phyloP scores from a whole-genome alignment of 2,888 invertebrate species.

The Emmelina monodactyla region DNA sequence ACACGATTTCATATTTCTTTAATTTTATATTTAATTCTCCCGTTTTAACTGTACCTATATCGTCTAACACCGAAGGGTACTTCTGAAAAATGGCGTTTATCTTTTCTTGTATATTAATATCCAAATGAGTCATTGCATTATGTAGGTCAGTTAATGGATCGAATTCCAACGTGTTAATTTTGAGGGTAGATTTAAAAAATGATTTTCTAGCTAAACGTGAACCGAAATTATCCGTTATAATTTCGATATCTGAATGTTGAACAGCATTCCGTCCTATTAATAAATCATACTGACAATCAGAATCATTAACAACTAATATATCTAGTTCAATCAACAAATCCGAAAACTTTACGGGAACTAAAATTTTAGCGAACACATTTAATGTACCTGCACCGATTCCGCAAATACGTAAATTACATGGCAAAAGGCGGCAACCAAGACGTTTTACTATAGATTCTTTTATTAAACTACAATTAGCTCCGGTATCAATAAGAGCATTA shows the following conservation, averaged over 20 bases:
- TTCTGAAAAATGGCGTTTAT: constrained; percentile 10
- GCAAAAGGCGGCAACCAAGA: constrained; percentile 7
- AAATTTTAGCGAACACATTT: constrained; percentile 11
- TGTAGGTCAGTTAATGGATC: background rate
- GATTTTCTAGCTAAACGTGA: too few relatives aligned
- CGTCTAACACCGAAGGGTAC: constrained; percentile 7
- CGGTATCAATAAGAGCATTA: constrained; percentile 15
- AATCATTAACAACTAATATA: constrained; percentile 12
- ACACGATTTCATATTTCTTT: constrained; percentile 8
- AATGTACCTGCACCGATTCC: constrained; percentile 12
- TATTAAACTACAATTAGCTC: constrained; percentile 16
- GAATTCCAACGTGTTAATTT: too few relatives aligned
- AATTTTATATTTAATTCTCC: constrained; percentile 12
- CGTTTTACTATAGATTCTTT: constrained; percentile 13
- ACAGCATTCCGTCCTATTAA: constrained; percentile 11
- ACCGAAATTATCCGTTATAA: constrained; percentile 8
- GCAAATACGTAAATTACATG: constrained; percentile 5
- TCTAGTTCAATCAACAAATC: constrained; percentile 16
- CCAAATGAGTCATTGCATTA: constrained; percentile 6
- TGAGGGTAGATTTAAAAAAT: too few relatives aligned
- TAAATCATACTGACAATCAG: constrained; percentile 8
- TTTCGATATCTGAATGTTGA: constrained; percentile 11
- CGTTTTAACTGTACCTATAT: constrained; percentile 10
- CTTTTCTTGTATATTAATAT: constrained; percentile 5
- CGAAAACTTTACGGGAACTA: constrained; percentile 13